A percentile compares a stretch with the other conserved stretches of the same genome.
phyloP scores from a whole-genome alignment of 2,113 vertebrate genomes.

The Takifugu flavidus region DNA sequence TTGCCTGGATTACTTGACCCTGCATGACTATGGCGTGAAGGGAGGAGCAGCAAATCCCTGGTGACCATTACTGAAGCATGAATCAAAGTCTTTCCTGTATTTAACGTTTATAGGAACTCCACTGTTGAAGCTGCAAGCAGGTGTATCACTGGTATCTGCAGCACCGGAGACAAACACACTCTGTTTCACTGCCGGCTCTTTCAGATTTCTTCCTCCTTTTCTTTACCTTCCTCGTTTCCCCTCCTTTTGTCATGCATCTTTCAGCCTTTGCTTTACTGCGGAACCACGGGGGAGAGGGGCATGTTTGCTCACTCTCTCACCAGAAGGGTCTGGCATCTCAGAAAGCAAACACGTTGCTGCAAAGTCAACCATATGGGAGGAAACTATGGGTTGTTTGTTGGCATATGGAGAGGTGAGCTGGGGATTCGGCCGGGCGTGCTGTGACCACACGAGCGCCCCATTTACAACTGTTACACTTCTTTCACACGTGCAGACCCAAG shows the following conservation, averaged over 20 bases:
- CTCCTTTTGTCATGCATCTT: constrained; percentile 48
- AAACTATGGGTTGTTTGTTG: constrained; percentile 48
- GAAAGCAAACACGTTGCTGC: constrained; percentile 64
- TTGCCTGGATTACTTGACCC: constrained; percentile 16
- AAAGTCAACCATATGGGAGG: constrained; percentile 39
- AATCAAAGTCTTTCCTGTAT: not conserved
- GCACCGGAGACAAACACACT: constrained; percentile 26
- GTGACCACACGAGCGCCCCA: constrained; percentile 22
- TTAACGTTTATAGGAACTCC: constrained; percentile 1
- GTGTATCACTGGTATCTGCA: constrained; percentile 19
- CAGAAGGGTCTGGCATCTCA: constrained; percentile 48
- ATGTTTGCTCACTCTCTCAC: constrained; percentile 59
- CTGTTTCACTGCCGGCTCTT: constrained; percentile 31
- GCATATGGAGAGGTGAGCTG: constrained; percentile 4
- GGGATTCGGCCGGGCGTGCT: constrained; percentile 21
- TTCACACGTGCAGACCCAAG: constrained; percentile 19
- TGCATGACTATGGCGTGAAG: constrained; percentile 4
- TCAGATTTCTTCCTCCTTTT: constrained; percentile 37
- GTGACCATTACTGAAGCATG: constrained; percentile 1
- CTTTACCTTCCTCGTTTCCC: constrained; percentile 50
- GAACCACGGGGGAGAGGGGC: constrained; percentile 27
- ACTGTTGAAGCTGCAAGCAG: not conserved
- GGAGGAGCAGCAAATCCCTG: not conserved
- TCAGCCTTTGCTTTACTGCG: constrained; percentile 39
- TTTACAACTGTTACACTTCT: constrained; percentile 53